Conservation (phyloP, 2,888 invertebrate species). For the Ormyrus pomaceus region DNA sequence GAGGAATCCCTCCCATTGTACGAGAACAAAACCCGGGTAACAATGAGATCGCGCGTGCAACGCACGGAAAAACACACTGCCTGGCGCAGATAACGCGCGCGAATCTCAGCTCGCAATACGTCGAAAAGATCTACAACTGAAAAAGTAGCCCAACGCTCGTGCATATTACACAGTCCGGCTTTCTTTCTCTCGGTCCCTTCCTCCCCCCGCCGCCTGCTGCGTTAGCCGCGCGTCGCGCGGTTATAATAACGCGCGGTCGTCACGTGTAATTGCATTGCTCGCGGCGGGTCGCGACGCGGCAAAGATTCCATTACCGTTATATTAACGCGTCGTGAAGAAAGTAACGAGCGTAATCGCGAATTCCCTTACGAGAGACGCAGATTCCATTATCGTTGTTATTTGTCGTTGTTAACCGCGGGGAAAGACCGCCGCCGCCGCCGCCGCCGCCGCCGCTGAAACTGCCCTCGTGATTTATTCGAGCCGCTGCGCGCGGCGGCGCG, state of each 20-base stretch:
- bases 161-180: no score
- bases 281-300: conserved; percentile 9
- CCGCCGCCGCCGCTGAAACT: conserved; percentile 2
- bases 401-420: conserved; percentile 58
- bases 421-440: conserved; percentile 14
- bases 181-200: no score
- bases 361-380: conserved; percentile 31
- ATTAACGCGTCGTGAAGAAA: conserved; percentile 57
- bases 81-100: no score
- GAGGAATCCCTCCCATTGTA: no score
- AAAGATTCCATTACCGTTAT: conserved; percentile 60
- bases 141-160: no score
- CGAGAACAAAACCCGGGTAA: no score
- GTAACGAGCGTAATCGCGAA: conserved; percentile 59
- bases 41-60: no score
- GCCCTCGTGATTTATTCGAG: conserved; percentile 36
- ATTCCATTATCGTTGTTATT: conserved; percentile 60
- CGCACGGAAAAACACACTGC: no score
- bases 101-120: no score
- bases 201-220: background rate
- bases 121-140: no score
- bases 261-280: conserved; percentile 53
- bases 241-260: conserved; percentile 39
- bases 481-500: background rate
- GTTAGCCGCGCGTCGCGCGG: background rate